Conservation (phyloP, 2,797 vertebrate genomes). For the Myotis vivesi region DNA sequence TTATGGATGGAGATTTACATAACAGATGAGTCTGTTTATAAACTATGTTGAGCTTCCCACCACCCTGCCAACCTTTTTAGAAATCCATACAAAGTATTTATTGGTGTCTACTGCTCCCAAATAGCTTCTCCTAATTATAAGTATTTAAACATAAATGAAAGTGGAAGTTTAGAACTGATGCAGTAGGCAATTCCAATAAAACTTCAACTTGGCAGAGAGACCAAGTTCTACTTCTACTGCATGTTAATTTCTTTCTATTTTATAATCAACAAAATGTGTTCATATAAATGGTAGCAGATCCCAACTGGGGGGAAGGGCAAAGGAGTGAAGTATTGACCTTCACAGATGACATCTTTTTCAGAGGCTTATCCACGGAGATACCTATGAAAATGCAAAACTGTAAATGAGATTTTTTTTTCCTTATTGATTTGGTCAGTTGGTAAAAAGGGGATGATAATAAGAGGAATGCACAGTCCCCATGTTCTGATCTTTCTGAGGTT, state of each 20-base stretch:
- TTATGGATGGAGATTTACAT: constrained; percentile 61
- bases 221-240: background rate
- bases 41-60: constrained; percentile 31
- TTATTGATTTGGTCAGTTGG: constrained; percentile 81
- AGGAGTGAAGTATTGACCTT: constrained; percentile 38
- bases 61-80: constrained; percentile 58
- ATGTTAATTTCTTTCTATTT: constrained; percentile 53
- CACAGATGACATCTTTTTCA: constrained; percentile 47
- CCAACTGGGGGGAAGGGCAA: background rate
- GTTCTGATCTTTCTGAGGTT: constrained; percentile 88
- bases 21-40: constrained; percentile 66
- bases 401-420: constrained; percentile 66
- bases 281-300: background rate
- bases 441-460: constrained; percentile 87
- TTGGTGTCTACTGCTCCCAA: constrained; percentile 50
- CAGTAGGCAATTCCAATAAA: constrained; percentile 60
- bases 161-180: constrained; percentile 54
- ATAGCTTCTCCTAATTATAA: constrained; percentile 61
- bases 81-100: constrained; percentile 49
- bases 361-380: constrained; percentile 47
- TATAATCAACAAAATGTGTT: constrained; percentile 46
- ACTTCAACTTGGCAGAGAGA: constrained; percentile 54
- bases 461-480: constrained; percentile 85
- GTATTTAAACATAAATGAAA: constrained; percentile 71
- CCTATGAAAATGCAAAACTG: constrained; percentile 76